Evolutionary conservation across 1,140 invertebrate genomes (phyloP).

Genomic region (Papilio aristodemus): DNA sequence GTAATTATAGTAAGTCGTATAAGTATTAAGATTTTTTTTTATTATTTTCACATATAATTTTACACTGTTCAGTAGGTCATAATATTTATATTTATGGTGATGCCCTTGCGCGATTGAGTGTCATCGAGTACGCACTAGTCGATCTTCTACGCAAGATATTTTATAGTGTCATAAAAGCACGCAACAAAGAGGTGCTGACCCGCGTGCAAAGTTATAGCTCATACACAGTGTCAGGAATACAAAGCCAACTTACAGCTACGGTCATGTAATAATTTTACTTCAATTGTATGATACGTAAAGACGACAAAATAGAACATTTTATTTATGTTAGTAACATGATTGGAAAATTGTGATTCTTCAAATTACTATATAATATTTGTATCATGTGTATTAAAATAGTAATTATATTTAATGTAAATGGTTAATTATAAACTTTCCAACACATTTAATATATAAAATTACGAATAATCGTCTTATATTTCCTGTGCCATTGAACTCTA

Average conservation of each 20-base stretch:
- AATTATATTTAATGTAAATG: no score
- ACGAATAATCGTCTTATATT: background rate
- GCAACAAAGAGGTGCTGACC: conserved; percentile 21
- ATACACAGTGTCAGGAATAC: conserved; percentile 20
- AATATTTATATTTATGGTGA: background rate
- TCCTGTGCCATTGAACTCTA: background rate
- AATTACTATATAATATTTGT: no score
- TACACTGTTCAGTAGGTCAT: no score
- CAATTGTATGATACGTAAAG: conserved; percentile 10
- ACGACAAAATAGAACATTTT: background rate
- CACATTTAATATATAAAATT: no score
- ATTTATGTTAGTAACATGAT: background rate
- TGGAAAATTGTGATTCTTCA: background rate
- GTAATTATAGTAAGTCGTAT: no score
- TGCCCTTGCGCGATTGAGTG: background rate
- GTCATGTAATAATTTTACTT: conserved; percentile 15
- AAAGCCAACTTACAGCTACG: conserved; percentile 13
- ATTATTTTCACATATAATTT: no score
- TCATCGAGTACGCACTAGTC: conserved; percentile 11
- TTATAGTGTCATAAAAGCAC: conserved; percentile 19
- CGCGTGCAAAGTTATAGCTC: conserved; percentile 4
- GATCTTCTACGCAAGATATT: conserved; percentile 16
- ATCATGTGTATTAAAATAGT: no score
- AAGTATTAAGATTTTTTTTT: no score
- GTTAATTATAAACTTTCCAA: no score